Base-by-base conservation (phyloP, 1,140 invertebrate species). In the Tetraneura akinire region DNA sequence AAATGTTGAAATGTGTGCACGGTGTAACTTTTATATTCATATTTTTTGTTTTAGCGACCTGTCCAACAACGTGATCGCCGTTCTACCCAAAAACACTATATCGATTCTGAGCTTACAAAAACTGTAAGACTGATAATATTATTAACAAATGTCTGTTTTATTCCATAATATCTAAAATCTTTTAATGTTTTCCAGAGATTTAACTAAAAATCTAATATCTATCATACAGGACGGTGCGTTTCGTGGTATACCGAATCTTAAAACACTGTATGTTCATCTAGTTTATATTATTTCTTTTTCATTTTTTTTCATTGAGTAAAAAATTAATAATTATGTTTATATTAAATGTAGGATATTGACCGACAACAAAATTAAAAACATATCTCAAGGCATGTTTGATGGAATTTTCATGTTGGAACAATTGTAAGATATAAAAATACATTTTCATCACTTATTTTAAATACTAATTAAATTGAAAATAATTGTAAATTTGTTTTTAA, bases 191-290 rank as follows among this genome's bases (percentile, higher is more conserved):
- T 83, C 16, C 70, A 83, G 83, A 45, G 80, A 83, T 80, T 29
- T 83, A 16, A 82, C 76, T 42, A 80, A 81, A 71, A 83, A 83
- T 53, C 64, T 74, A 45, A 83, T 83, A 42, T 76, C 81, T n/a
- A 64, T 62, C 26, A 83, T 83, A 55, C 81, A 83, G 64, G 81
- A 82, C 53, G 83, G 83, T 29, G 83, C 83, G 0, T 83, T 83
- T 51, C 53, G 47, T 16, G 70, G 71, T 26, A 73, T 81, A 6
- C 62, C 81, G 37, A 80, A 80, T 62, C 74, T 83, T 26, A 83
- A 83, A 83, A 70, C 62, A 47, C 55, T 83, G 83, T 83, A 80
- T 80, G 82, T 82, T 32, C 13, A 13, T 73, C 5, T 49, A 16
- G 21, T 23, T 73, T 73, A 1, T 37, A 8, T 37, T 4, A 37